Base-by-base conservation (phyloP, 2,797 vertebrate species). In the Phoxinus dragarum region DNA sequence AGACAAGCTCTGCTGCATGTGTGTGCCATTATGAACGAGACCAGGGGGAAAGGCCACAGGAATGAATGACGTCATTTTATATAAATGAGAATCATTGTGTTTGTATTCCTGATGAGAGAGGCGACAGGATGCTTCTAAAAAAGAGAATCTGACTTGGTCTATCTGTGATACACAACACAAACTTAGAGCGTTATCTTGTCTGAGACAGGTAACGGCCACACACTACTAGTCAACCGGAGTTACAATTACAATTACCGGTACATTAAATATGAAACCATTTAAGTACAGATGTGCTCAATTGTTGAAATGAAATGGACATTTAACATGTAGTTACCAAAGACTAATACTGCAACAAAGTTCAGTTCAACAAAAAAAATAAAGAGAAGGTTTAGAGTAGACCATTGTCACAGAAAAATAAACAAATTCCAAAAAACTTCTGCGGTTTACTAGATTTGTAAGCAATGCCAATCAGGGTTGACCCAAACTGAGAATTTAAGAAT, bases 31-130 rank as follows among this genome's bases (percentile, higher is more conserved):
- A 64, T 82, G 81, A 74, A 61, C 68, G 59, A 78, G 16, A 77
- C 44, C 44, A 66, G 54, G 5, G 44, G 80, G 27, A 54, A 52
- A 49, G 71, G 34, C 27, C 82, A 84, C 71, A 64, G 40, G 72
- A 84, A 76, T 76, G 59, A 42, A 75, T 67, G 72, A 84, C 14
- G 67, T 56, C 36, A 81, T 42, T 59, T 81, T 42, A 72, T 21
- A 81, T 38, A 38, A 81, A 72, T 31, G 80, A 54, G 17, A 81
- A 72, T 81, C 80, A 72, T 40, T 81, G 67, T 54, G 49, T 31
- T 56, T 14, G 69, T 17, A 6, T 27, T 69, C 34, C 54, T 61
- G 47, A 72, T 64, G 23, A 34, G 34, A 44, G 19, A 54, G 34
- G 47, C 4, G 9, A 4, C 47, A 16, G 14, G 61, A 54, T 34